These are phyloP conservation scores for Ichneumoninae sp. DNA, from an alignment of 2,888 invertebrate species.

Conservation along the genomic window DNA sequence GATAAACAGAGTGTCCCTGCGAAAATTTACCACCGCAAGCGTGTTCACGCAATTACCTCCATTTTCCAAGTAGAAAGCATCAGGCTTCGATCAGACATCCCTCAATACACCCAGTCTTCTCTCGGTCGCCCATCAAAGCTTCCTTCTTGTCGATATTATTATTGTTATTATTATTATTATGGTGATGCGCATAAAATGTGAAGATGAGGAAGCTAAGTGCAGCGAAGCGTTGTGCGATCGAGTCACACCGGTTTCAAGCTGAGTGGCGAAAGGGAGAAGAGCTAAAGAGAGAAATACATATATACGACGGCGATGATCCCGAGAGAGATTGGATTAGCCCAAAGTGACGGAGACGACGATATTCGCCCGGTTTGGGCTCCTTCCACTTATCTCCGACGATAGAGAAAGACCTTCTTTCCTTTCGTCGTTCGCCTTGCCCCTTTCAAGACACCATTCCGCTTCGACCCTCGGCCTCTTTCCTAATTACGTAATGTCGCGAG, in stretches of 20 bases:
- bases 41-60: constrained; percentile 10
- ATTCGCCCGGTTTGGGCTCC: constrained; percentile 2
- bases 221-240: constrained; percentile 21
- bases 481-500: constrained; percentile 63
- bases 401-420: constrained; percentile 20
- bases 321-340: constrained; percentile 66
- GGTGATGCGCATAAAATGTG: neutral
- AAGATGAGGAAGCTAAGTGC: constrained; percentile 34
- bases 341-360: constrained; percentile 61
- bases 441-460: constrained; percentile 27
- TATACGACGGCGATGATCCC: constrained; percentile 45
- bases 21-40: constrained; percentile 6
- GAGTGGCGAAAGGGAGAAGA: constrained; percentile 26
- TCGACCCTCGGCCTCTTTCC: constrained; percentile 21
- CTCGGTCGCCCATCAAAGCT: neutral
- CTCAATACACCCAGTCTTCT: neutral
- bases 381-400: constrained; percentile 44
- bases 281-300: constrained; percentile 16
- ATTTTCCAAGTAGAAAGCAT: neutral
- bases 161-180: constrained; percentile 33
- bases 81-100: neutral
- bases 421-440: constrained; percentile 1
- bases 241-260: neutral
- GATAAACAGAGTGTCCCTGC: constrained; percentile 32
- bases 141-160: neutral